Evolutionary conservation across 2,113 vertebrate species (phyloP), one percentile per base, ranked within the genome.

Genomic region (Carassius carassius): DNA sequence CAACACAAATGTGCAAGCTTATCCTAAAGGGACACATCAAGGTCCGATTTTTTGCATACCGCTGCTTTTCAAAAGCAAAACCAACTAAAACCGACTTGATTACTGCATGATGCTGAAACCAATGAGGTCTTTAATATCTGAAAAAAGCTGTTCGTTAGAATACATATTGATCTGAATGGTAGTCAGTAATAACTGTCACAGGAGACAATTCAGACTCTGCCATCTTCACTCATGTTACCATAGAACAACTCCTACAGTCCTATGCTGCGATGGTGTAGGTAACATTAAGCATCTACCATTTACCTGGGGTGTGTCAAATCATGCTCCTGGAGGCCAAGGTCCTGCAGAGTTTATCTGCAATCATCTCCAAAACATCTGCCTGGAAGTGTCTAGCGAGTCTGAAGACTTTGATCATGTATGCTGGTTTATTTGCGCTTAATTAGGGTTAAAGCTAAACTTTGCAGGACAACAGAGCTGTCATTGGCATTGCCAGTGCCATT

Each of bases 1-100:
- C 17, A 51, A 81, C 41, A 25, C 63, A 81, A 81, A 81, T 69
- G 79, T 69, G 63, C 79, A 69, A 3, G 63, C 41, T 51, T 81
- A 19, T 69, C 58, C 78, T 58, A 80, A 65, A 63, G 58, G 37
- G 37, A 80, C 78, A 25, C 78, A 65, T 65, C 14, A 44, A 44
- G n/a, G 58, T 65, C 16, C n/a, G n/a, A 63, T 65, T 80, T 79
- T 80, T 80, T 80, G n/a, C 37, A 19, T 65, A 47, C 37, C 5
- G n/a, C 58, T 63, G 35, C 56, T 63, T 65, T 63, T 25, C 13
- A 14, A 13, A 74, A 3, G 41, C n/a, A 23, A 63, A 79, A 25
- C 35, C 56, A 63, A 79, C 58, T 23, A n/a, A 79, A 62, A 44
- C 8, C 1, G 35, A 60, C 19, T 23, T n/a, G 37, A 79, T 47